Conservation (phyloP, 2,888 invertebrate species). For the Acronicta leporina region DNA sequence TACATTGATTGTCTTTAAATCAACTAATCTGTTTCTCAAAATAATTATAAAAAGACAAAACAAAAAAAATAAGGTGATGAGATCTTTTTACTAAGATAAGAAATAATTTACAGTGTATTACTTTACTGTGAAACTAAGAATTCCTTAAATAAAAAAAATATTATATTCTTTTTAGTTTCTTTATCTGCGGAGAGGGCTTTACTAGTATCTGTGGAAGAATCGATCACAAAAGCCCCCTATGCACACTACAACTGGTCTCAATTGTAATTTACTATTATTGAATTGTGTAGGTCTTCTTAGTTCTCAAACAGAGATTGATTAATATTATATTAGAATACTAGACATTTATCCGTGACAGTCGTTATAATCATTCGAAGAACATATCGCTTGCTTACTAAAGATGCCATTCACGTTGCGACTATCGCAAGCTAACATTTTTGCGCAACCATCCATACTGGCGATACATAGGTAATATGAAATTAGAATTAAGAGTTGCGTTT, state of each 20-base stretch:
- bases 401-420: slow-evolving; percentile 37
- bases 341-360: slow-evolving; percentile 50
- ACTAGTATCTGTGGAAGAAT: slow-evolving; percentile 55
- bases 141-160: slow-evolving; percentile 82
- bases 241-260: slow-evolving; percentile 33
- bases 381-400: slow-evolving; percentile 23
- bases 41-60: slow-evolving; percentile 88
- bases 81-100: slow-evolving; percentile 89
- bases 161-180: slow-evolving; percentile 58
- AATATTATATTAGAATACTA: slow-evolving; percentile 55
- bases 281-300: slow-evolving; percentile 27
- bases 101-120: slow-evolving; percentile 86
- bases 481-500: not conserved
- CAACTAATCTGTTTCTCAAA: slow-evolving; percentile 89
- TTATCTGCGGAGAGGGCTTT: slow-evolving; percentile 73
- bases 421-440: slow-evolving; percentile 1
- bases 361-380: slow-evolving; percentile 42
- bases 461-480: not conserved
- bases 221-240: slow-evolving; percentile 28
- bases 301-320: slow-evolving; percentile 43
- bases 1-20: slow-evolving; percentile 89
- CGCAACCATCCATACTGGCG: not conserved
- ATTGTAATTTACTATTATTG: slow-evolving; percentile 21
- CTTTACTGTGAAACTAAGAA: slow-evolving; percentile 86
- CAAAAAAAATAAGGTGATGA: slow-evolving; percentile 89